These are phyloP conservation scores for Lottia scabra DNA, from an alignment of 2,888 invertebrate genomes.

Conservation along the genomic window DNA sequence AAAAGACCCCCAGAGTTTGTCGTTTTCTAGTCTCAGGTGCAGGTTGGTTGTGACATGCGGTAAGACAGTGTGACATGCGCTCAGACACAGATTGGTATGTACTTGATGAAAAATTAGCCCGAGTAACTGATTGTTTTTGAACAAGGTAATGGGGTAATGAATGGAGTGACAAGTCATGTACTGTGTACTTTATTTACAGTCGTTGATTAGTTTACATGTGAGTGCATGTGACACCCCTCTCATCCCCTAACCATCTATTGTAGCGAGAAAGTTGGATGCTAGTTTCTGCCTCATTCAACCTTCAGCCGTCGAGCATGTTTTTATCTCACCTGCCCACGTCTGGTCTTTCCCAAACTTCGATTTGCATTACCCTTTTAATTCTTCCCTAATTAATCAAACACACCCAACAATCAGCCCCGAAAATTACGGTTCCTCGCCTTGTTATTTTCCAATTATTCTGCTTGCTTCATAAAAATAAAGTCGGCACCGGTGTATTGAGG, in stretches of 20 bases:
- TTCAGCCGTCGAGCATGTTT: neutral
- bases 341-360: neutral
- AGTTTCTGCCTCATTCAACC: neutral
- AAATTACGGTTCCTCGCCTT: neutral
- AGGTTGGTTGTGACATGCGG: too few relatives aligned
- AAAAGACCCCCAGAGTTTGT: too few relatives aligned
- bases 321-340: neutral
- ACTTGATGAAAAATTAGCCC: too few relatives aligned
- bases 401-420: neutral
- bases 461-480: neutral
- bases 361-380: neutral
- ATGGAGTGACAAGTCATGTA: neutral
- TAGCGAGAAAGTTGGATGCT: neutral
- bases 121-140: too few relatives aligned
- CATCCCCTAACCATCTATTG: neutral
- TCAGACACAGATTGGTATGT: too few relatives aligned
- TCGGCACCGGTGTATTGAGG: neutral
- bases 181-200: neutral
- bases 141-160: neutral
- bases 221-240: neutral
- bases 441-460: constrained; percentile 6
- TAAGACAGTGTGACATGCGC: too few relatives aligned
- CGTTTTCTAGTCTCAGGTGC: too few relatives aligned
- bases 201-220: constrained; percentile 1
- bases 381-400: constrained; percentile 6